Base-by-base conservation (phyloP, 92 coral and sea anemone genomes). In the Blastomussa wellsi region DNA sequence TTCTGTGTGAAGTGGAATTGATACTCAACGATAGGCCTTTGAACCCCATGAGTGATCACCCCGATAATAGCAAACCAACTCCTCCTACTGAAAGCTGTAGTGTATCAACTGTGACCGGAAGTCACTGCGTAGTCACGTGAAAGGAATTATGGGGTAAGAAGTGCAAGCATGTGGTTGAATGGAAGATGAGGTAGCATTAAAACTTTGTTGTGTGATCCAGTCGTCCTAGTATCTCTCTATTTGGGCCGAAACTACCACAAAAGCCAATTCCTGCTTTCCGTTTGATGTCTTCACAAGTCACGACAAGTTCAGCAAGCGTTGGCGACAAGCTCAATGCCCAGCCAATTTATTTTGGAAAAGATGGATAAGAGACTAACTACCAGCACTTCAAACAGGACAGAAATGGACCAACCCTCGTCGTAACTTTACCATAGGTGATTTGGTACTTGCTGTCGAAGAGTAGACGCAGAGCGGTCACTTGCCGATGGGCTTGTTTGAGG, bases 1-100 rank as follows among this genome's bases (percentile, higher is more conserved):
- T 90, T 11, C 62, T 90, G 47, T 51, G 77, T 20, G 90, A 90
- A 78, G 90, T 86, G 31, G 87, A 87, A 41, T 57, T 76, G 44
- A 90, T 90, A 7, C 64, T 86, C 79, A 90, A 90, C 60, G 87
- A 90, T 59, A 66, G 90, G 7, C 93, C 90, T 1, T 32, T 90
- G 2, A 66, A 47, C 7, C 90, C 78, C 59, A 22, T 59, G 5
- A 71, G 74, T 7, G 88, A 86, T 36, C 74, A 86, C 48, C 53
- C 77, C 7, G 26, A 77, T 13, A 77, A 90, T 72, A 55, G 90
- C 93, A 0, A 86, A 57, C 60, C 64, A 74, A 72, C 79, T 90
- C 33, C 74, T 86, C 0, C 81, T 90, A 24, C 77, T 72, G 53
- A n/a, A n/a, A n/a, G n/a, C n/a, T n/a, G n/a, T n/a, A n/a, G n/a